A percentile compares a stretch with the other conserved stretches of the same genome.
phyloP scores from a whole-genome alignment of 2,888 invertebrate genomes.

The Mystacides longicornis region DNA sequence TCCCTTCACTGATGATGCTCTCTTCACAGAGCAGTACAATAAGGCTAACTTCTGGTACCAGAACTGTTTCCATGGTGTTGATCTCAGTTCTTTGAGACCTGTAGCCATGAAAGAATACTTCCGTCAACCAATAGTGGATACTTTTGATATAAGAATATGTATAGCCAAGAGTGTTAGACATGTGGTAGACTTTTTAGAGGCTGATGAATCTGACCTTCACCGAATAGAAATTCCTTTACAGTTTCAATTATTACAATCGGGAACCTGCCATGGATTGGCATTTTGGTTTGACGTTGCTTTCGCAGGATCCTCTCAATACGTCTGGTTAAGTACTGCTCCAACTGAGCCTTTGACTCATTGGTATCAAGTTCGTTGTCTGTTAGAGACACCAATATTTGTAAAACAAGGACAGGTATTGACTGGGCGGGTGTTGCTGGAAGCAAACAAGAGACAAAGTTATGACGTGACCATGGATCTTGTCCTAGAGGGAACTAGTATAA shows the following conservation, averaged over 20 bases:
- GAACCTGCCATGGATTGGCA: constrained; percentile 93
- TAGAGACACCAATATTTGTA: constrained; percentile 89
- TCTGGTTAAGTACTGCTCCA: constrained; percentile 96
- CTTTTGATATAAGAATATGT: constrained; percentile 96
- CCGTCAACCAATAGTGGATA: constrained; percentile 95
- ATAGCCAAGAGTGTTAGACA: constrained; percentile 90
- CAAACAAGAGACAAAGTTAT: constrained; percentile 96
- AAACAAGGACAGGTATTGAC: constrained; percentile 88
- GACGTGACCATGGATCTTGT: constrained; percentile 94
- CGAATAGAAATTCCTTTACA: constrained; percentile 92
- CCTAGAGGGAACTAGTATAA: constrained; percentile 80
- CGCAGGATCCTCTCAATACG: constrained; percentile 78
- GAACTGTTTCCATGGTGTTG: constrained; percentile 95
- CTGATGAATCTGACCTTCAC: constrained; percentile 90
- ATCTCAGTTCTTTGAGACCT: constrained; percentile 82
- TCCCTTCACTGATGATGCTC: constrained; percentile 94
- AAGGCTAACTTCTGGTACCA: constrained; percentile 99
- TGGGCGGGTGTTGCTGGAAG: constrained; percentile 79
- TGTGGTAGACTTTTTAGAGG: constrained; percentile 87
- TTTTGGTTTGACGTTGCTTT: constrained; percentile 99
- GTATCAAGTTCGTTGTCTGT: constrained; percentile 96
- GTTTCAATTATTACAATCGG: constrained; percentile 86
- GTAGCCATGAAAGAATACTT: constrained; percentile 97
- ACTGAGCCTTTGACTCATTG: constrained; percentile 98
- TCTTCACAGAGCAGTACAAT: constrained; percentile 96